Evolutionary conservation across 1,140 invertebrate genomes (phyloP).

Genomic region (Drosophila baimaii): DNA sequence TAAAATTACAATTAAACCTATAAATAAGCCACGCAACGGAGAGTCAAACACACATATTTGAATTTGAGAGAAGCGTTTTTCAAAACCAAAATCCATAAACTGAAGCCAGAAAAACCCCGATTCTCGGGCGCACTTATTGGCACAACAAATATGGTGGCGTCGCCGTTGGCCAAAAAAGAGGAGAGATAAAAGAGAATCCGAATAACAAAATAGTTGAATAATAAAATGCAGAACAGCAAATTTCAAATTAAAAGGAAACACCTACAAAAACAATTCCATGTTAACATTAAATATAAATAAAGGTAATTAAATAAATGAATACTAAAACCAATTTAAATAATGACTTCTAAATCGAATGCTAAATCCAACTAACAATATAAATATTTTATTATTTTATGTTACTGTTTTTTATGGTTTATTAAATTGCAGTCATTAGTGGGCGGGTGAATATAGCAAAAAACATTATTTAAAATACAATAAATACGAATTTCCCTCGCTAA

Average conservation of each 20-base stretch:
- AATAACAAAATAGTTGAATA: slow-evolving; percentile 63
- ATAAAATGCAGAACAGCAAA: slow-evolving; percentile 71
- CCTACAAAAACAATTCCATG: slow-evolving; percentile 83
- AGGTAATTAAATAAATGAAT: slow-evolving; percentile 78
- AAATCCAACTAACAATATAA: background rate
- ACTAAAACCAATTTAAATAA: slow-evolving; percentile 65
- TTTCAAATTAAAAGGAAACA: slow-evolving; percentile 63
- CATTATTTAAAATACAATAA: background rate
- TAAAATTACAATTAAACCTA: slow-evolving; percentile 80
- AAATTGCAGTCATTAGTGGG: slow-evolving; percentile 7
- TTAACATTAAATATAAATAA: slow-evolving; percentile 84
- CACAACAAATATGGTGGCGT: slow-evolving; percentile 49
- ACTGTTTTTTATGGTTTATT: slow-evolving; percentile 4
- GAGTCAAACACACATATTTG: slow-evolving; percentile 47
- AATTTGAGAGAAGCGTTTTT: slow-evolving; percentile 59
- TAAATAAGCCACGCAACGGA: slow-evolving; percentile 60
- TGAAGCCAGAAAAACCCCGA: slow-evolving; percentile 42
- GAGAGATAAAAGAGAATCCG: slow-evolving; percentile 19
- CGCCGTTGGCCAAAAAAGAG: slow-evolving; percentile 52
- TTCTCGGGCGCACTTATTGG: slow-evolving; percentile 62
- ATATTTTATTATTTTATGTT: too few relatives aligned
- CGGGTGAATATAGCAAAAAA: background rate
- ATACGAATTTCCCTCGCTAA: slow-evolving; percentile 2
- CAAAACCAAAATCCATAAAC: slow-evolving; percentile 56
- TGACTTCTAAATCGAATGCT: background rate